Evolutionary conservation across 1,140 invertebrate genomes (phyloP).

Genomic region (Asbolus verrucosus): DNA sequence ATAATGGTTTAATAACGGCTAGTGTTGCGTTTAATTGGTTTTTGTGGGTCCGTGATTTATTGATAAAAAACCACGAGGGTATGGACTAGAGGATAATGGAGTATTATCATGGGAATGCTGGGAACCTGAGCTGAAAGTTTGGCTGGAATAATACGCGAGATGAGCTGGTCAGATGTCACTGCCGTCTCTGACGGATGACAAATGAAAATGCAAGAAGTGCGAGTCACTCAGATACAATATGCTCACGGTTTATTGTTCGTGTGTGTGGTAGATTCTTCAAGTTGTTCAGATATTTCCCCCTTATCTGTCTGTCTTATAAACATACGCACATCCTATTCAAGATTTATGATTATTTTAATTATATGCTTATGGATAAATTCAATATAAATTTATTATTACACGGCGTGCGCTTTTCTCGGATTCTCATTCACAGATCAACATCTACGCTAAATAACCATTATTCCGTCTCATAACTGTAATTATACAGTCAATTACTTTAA

Average conservation of each 20-base stretch:
- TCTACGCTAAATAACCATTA: slow-evolving; percentile 2
- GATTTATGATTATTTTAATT: slow-evolving; percentile 27
- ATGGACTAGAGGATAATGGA: neutral
- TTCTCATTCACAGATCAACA: neutral
- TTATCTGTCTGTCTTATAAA: slow-evolving; percentile 50
- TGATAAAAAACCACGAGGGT: slow-evolving; percentile 17
- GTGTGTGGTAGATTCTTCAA: slow-evolving; percentile 58
- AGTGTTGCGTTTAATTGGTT: slow-evolving; percentile 5
- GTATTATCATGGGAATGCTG: slow-evolving; percentile 55
- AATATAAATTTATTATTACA: slow-evolving; percentile 20
- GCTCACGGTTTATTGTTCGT: slow-evolving; percentile 55
- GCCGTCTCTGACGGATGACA: slow-evolving; percentile 58
- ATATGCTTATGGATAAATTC: slow-evolving; percentile 6
- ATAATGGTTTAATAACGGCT: neutral
- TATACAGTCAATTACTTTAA: slow-evolving; percentile 26
- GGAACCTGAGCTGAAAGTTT: slow-evolving; percentile 52
- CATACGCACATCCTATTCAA: slow-evolving; percentile 40
- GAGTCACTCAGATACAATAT: slow-evolving; percentile 58
- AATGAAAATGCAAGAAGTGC: slow-evolving; percentile 57
- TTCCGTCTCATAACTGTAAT: neutral
- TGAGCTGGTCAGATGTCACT: slow-evolving; percentile 60
- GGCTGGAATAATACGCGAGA: slow-evolving; percentile 55
- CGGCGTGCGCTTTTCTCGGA: neutral
- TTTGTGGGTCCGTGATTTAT: slow-evolving; percentile 6
- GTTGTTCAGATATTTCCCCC: slow-evolving; percentile 45